Evolutionary conservation across 30 jellyfish, hydroid and myxozoan genomes (phyloP), one percentile per base, ranked within the genome.

Genomic region (Sanderia malayensis): DNA sequence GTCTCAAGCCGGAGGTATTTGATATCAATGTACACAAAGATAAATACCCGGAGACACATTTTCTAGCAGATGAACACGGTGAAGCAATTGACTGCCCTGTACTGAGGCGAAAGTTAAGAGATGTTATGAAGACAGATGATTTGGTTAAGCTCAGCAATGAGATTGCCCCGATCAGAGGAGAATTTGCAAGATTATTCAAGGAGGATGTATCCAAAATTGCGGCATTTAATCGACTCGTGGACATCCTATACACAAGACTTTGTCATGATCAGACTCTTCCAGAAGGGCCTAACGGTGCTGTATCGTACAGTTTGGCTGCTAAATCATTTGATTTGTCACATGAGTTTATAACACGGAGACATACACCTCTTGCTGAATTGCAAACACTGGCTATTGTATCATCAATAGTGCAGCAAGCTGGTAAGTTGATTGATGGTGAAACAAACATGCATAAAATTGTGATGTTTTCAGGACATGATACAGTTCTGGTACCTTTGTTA

Each of bases 381-480:
- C 99, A 93, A 63, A 76, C 96, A 0, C 71, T 86, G 23, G 85
- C 96, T 1, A 59, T 93, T 10, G 45, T 93, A 18, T 79, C 96
- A 20, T 94, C 81, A 41, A 81, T 93, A 1, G 93, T 84, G 22
- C 58, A 45, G 4, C 72, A 93, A n/a, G 44, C 71, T 27, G 58
- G 84, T 8, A 37, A 73, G 45, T 21, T 71, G 26, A 25, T 89
- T 19, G 63, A 70, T 33, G 79, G 31, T 3, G 63, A 45, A 26
- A 52, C 44, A 1, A 17, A 61, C 25, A 19, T 76, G 13, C 67
- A 61, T 24, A 81, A 76, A 64, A 26, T 93, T 0, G 92, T 86
- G 13, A 28, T 93, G 9, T 93, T 60, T 58, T 80, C 96, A 18
- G 99, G 96, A 8, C 99, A 93, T 65, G 99, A 93, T 61, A 77